Percentiles rank a stretch among this genome's conserved stretches.
Conservation (phyloP, 53 echinoderm and acorn worm species). For the Temnopleurus reevesii region DNA sequence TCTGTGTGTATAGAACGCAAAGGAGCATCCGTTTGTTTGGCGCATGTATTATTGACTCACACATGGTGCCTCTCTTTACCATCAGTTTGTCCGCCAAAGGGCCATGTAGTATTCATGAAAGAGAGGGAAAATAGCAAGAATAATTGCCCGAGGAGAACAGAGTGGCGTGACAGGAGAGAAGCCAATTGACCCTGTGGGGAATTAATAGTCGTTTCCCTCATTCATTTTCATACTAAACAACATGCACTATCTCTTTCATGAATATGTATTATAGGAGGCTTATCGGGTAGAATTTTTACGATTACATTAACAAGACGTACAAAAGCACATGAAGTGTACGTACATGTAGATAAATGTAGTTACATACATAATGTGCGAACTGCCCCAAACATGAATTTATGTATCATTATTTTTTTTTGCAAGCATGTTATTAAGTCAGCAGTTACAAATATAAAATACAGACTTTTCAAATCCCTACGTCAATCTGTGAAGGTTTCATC, state of each 20-base stretch:
- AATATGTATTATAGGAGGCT: too few relatives aligned
- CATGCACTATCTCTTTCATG: not conserved
- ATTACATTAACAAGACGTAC: too few relatives aligned
- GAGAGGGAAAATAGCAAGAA: not conserved
- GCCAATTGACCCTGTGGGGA: not conserved
- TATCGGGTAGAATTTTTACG: too few relatives aligned
- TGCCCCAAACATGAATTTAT: too few relatives aligned
- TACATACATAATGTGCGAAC: too few relatives aligned
- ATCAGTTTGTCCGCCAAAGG: not conserved
- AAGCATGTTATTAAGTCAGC: too few relatives aligned
- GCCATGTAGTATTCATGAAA: slow-evolving; percentile 8
- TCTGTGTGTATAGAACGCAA: not conserved
- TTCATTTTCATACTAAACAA: not conserved
- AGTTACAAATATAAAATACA: too few relatives aligned
- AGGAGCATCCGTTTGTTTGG: not conserved
- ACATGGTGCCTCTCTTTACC: not conserved
- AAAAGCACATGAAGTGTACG: too few relatives aligned
- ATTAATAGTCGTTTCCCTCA: not conserved
- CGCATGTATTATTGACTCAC: not conserved
- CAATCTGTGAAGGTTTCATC: too few relatives aligned
- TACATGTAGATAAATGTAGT: too few relatives aligned
- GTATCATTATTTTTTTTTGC: too few relatives aligned
- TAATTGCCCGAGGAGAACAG: not conserved
- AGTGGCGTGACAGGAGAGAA: not conserved
- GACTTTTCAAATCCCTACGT: too few relatives aligned